phyloP scores from a whole-genome alignment of 2,797 vertebrate genomes.

The Falco berigora region DNA sequence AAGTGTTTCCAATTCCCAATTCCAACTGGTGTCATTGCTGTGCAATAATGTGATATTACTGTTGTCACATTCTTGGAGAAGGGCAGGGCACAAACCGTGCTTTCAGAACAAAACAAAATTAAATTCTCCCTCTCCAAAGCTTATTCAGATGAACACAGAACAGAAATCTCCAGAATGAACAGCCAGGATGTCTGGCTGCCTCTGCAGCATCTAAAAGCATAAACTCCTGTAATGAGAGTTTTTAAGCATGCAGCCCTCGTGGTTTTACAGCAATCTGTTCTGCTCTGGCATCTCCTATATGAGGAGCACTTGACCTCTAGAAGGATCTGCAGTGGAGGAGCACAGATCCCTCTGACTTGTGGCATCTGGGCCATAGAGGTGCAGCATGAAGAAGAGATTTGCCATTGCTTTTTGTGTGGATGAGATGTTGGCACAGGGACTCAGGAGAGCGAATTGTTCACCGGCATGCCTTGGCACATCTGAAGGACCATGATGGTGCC shows the following conservation, averaged over 20 bases:
- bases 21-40: neutral
- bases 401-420: neutral
- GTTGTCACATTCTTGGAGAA: neutral
- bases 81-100: neutral
- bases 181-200: neutral
- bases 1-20: neutral
- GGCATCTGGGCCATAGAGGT: neutral
- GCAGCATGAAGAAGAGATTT: neutral
- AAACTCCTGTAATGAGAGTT: neutral
- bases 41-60: neutral
- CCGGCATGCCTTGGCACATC: neutral
- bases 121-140: neutral
- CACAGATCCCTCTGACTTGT: neutral
- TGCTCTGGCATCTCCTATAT: neutral
- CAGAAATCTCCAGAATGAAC: neutral
- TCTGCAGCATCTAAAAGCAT: neutral
- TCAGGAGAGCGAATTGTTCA: neutral
- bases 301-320: neutral
- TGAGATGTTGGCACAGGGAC: neutral
- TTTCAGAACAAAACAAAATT: constrained; percentile 1
- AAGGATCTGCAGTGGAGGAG: neutral
- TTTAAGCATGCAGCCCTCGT: neutral
- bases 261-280: neutral
- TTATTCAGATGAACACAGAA: neutral
- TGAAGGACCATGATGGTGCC: neutral